phyloP scores from a whole-genome alignment of 2,797 vertebrate species.

The Oreonectes daqikongensis region DNA sequence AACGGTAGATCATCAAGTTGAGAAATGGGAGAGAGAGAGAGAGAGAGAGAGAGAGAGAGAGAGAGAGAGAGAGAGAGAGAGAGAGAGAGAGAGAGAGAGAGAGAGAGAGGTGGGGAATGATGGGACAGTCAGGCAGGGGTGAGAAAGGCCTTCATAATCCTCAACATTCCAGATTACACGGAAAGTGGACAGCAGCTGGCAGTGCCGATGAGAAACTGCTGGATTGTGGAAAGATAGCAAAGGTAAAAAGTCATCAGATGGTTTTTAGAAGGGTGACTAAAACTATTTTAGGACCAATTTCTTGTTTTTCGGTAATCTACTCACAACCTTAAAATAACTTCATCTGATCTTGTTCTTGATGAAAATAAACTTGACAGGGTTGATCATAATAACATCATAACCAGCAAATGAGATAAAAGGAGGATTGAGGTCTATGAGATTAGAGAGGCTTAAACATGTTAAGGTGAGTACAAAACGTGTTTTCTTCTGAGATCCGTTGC shows the following conservation, averaged over 20 bases:
- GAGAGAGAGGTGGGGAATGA: slow-evolving; percentile 26
- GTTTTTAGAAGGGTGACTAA: no score
- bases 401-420: not conserved
- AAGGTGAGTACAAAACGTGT: not conserved
- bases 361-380: no score
- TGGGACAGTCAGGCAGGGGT: slow-evolving; percentile 15
- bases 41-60: no score
- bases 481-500: slow-evolving; percentile 10
- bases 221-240: slow-evolving; percentile 19
- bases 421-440: not conserved
- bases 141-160: slow-evolving; percentile 72
- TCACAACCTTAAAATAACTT: no score
- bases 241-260: slow-evolving; percentile 9
- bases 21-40: slow-evolving; percentile 21
- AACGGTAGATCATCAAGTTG: slow-evolving; percentile 33
- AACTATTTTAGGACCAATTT: no score
- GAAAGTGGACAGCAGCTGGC: slow-evolving; percentile 65
- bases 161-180: slow-evolving; percentile 77
- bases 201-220: slow-evolving; percentile 32
- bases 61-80: slow-evolving; percentile 27
- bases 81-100: slow-evolving; percentile 26
- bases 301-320: no score
- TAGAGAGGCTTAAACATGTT: not conserved
- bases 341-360: no score
- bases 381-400: not conserved